Base-by-base conservation (phyloP, 2,888 invertebrate species). In the Perithous albicinctus region DNA sequence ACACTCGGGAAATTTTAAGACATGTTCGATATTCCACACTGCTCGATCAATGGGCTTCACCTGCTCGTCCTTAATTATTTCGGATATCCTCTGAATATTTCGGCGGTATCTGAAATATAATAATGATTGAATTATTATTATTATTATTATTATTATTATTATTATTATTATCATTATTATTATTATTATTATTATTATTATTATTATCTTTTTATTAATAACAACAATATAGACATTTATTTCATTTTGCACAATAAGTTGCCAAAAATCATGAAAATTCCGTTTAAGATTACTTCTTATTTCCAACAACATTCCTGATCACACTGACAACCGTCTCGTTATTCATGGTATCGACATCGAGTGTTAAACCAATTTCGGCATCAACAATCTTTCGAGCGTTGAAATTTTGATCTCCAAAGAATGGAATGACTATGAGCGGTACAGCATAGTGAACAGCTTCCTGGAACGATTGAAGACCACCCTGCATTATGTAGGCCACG, bases 321-420 rank as follows among this genome's bases (percentile, higher is more conserved):
- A 87, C 82, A 38, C 70, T 69, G 8, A 84, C 85, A 73, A 91
- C 70, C 10, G 85, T 86, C 61, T 88, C 84, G 48, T 89, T 88
- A 20, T 89, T 90, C 82, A 91, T 84, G 46, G 84, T 85, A 75
- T 91, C 91, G 72, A 91, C 85, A 77, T 90, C 67, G 66, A 91
- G 85, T 7, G 86, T 85, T 15, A 89, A 86, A 23, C 91, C 91
- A 66, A 91, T 91, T 82, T 89, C 86, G n/a, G 87, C 84, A 66
- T 91, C 90, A 23, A 88, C 75, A 61, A 91, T 88, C 88, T 91
- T 91, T 83, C 88, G 87, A 2, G 88, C 88, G 69, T 91, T 91
- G 83, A 91, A 91, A 84, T 89, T 86, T 86, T 91, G 91, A 86
- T 91, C 91, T 8, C 91, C 91, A 69, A 91, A 91, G 85, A 91